Conservation (phyloP, 2,797 vertebrate genomes). For the Cossypha heuglini region DNA sequence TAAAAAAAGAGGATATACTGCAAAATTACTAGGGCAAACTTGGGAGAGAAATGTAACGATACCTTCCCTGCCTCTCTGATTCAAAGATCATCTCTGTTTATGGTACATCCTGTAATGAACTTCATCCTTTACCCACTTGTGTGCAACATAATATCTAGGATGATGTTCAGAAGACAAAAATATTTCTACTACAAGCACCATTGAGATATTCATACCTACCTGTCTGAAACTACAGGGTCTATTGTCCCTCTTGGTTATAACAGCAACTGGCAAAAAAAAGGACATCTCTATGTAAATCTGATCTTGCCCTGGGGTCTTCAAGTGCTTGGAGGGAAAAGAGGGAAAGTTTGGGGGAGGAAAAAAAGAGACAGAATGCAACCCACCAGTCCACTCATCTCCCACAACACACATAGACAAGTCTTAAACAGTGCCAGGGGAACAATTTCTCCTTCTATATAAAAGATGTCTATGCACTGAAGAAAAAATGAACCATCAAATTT, state of each 20-base stretch:
- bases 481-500: neutral
- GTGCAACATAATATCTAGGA: neutral
- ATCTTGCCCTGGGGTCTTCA: neutral
- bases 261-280: neutral
- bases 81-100: neutral
- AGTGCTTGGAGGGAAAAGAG: neutral
- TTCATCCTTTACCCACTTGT: neutral
- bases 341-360: fast-evolving
- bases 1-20: neutral
- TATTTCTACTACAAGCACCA: neutral
- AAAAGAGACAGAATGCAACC: neutral
- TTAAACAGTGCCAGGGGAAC: neutral
- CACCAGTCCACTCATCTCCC: neutral
- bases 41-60: neutral
- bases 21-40: neutral
- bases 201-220: neutral
- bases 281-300: neutral
- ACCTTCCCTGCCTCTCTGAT: fast-evolving
- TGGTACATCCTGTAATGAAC: neutral
- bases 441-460: neutral
- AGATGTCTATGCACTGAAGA: neutral
- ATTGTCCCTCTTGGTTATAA: neutral
- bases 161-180: neutral
- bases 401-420: neutral
- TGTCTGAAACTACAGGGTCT: neutral